Evolutionary conservation across 2,888 invertebrate species (phyloP).

Genomic region (Diachrysia chrysitis): DNA sequence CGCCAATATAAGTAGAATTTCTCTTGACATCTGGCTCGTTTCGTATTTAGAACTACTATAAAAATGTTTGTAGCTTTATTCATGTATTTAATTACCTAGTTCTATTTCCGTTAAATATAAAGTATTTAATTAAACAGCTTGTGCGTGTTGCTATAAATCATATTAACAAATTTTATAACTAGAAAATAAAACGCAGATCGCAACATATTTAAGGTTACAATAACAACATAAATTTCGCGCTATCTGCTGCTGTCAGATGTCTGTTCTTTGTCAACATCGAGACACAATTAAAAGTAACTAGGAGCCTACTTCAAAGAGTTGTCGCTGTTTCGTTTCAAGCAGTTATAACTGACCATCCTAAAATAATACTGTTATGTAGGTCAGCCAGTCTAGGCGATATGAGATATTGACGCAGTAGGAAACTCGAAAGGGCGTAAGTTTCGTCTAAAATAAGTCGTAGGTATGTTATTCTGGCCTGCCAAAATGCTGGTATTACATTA

Average conservation of each 20-base stretch:
- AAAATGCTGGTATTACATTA: constrained; percentile 28
- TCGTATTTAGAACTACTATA: constrained; percentile 6
- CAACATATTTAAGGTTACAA: constrained; percentile 45
- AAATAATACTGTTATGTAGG: constrained; percentile 74
- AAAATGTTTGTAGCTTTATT: constrained; percentile 8
- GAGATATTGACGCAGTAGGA: constrained; percentile 56
- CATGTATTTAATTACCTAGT: constrained; percentile 9
- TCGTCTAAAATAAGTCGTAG: constrained; percentile 37
- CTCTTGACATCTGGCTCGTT: constrained; percentile 18
- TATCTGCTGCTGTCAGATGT: constrained; percentile 55
- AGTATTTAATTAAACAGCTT: constrained; percentile 21
- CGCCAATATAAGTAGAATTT: constrained; percentile 24
- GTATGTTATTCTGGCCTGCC: constrained; percentile 42
- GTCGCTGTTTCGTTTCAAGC: constrained; percentile 63
- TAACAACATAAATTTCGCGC: constrained; percentile 53
- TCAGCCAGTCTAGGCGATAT: constrained; percentile 68
- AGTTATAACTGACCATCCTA: constrained; percentile 61
- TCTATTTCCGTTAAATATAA: constrained; percentile 20
- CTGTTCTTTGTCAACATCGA: constrained; percentile 57
- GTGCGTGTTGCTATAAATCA: constrained; percentile 36
- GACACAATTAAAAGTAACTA: constrained; percentile 50
- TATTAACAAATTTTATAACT: constrained; percentile 24
- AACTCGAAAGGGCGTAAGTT: constrained; percentile 44
- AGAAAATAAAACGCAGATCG: constrained; percentile 34
- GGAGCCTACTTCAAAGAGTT: constrained; percentile 50